Percentiles rank a stretch among this genome's conserved stretches.
These are phyloP conservation scores for Drosophila pachea DNA, from an alignment of 1,140 invertebrate genomes.

Conservation along the genomic window DNA sequence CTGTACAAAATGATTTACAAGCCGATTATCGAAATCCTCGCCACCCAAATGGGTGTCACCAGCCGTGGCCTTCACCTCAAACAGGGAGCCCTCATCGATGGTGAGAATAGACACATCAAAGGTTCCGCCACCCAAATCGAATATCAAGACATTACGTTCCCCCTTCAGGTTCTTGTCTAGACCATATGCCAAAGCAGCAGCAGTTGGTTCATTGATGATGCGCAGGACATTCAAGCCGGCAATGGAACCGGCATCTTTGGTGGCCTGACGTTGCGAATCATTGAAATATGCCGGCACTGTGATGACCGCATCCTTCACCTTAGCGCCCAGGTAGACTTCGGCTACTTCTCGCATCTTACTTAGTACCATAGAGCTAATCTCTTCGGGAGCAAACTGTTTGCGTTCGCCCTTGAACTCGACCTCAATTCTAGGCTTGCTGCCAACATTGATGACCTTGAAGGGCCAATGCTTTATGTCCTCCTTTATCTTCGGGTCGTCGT, in stretches of 20 bases:
- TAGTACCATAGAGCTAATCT: slow-evolving; percentile 92
- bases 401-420: slow-evolving; percentile 88
- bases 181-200: slow-evolving; percentile 90
- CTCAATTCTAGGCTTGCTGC: slow-evolving; percentile 87
- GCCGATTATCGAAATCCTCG: slow-evolving; percentile 88
- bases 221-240: slow-evolving; percentile 89
- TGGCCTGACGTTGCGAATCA: slow-evolving; percentile 84
- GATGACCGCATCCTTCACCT: slow-evolving; percentile 84
- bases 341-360: slow-evolving; percentile 88
- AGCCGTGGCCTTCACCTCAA: slow-evolving; percentile 89
- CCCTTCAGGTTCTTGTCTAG: slow-evolving; percentile 91
- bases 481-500: slow-evolving; percentile 87
- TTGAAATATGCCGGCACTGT: slow-evolving; percentile 86
- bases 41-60: slow-evolving; percentile 88
- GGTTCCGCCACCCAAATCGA: slow-evolving; percentile 87
- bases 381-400: slow-evolving; percentile 90
- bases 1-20: slow-evolving; percentile 88
- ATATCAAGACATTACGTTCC: slow-evolving; percentile 87
- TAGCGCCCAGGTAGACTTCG: slow-evolving; percentile 81
- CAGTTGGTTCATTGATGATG: slow-evolving; percentile 90
- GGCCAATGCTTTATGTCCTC: slow-evolving; percentile 90
- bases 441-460: slow-evolving; percentile 85
- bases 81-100: slow-evolving; percentile 90
- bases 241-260: slow-evolving; percentile 88
- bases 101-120: slow-evolving; percentile 93